Evolutionary conservation across 2,113 vertebrate genomes (phyloP).

Genomic region (Burhinus oedicnemus): DNA sequence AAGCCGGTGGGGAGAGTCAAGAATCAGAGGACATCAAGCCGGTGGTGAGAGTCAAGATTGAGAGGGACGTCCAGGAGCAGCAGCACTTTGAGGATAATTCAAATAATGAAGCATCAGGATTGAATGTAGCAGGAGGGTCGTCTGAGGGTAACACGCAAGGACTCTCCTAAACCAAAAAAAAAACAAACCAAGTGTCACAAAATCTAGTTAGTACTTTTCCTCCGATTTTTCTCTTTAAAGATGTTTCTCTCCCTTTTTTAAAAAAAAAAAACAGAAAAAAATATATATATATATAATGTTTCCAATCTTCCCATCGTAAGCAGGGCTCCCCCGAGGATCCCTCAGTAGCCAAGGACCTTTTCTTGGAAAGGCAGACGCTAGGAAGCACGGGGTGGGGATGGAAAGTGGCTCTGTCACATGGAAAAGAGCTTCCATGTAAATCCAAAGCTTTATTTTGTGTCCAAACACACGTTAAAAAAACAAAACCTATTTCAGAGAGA

Average conservation of each 20-base stretch:
- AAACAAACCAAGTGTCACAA: slow-evolving; percentile 58
- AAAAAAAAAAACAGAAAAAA: not conserved
- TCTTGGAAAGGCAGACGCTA: not conserved
- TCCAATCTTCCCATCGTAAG: slow-evolving; percentile 28
- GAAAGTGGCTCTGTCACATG: slow-evolving; percentile 40
- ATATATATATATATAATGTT: slow-evolving; percentile 39
- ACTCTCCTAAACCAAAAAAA: slow-evolving; percentile 76
- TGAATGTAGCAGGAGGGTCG: slow-evolving; percentile 75
- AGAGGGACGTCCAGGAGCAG: slow-evolving; percentile 46
- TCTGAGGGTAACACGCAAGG: slow-evolving; percentile 63
- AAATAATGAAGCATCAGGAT: slow-evolving; percentile 52
- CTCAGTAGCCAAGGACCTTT: slow-evolving; percentile 20
- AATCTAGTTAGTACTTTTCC: slow-evolving; percentile 74
- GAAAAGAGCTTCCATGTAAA: slow-evolving; percentile 69
- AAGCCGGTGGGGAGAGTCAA: not conserved
- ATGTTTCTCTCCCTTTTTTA: slow-evolving; percentile 52
- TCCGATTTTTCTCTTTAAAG: slow-evolving; percentile 61
- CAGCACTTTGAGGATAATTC: slow-evolving; percentile 78
- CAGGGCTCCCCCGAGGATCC: slow-evolving; percentile 8
- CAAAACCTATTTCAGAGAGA: slow-evolving; percentile 5
- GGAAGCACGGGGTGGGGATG: slow-evolving; percentile 9
- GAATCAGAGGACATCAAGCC: slow-evolving; percentile 6
- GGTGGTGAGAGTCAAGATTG: not conserved
- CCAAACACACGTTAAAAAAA: slow-evolving; percentile 40
- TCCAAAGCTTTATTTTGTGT: slow-evolving; percentile 70